Evolutionary conservation across 2,797 vertebrate genomes (phyloP).

Genomic region (Nyctalus aviator): DNA sequence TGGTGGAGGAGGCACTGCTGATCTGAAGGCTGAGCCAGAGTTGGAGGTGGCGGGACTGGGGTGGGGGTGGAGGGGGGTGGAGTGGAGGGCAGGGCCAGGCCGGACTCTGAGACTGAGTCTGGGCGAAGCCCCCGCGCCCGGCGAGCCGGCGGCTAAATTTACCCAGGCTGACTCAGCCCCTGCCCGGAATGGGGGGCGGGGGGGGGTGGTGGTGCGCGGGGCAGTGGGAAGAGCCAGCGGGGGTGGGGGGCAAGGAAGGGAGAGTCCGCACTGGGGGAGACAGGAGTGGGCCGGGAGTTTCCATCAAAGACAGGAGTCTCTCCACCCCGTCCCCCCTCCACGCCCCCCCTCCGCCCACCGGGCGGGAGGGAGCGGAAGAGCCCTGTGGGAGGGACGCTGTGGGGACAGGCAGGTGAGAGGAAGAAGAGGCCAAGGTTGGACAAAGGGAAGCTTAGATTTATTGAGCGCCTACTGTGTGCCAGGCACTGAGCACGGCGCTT

Average conservation of each 20-base stretch:
- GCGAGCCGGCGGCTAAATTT: constrained; percentile 74
- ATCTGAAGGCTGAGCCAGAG: background rate
- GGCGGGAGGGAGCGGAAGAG: background rate
- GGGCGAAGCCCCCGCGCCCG: constrained; percentile 71
- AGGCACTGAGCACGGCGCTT: constrained; percentile 69
- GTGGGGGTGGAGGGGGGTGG: background rate
- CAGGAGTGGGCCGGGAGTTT: constrained; percentile 38
- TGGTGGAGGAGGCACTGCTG: background rate
- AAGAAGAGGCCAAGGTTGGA: background rate
- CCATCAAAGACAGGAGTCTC: constrained; percentile 32
- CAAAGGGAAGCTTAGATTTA: constrained; percentile 79
- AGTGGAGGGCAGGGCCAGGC: background rate
- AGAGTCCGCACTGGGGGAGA: constrained; percentile 14
- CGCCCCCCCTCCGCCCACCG: no score
- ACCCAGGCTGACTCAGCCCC: constrained; percentile 79
- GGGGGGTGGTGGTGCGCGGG: background rate
- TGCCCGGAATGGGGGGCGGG: constrained; percentile 76
- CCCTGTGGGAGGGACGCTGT: background rate
- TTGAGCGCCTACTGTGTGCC: constrained; percentile 75
- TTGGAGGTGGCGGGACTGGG: background rate
- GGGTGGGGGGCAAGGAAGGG: constrained; percentile 28
- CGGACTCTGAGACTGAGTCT: constrained; percentile 59
- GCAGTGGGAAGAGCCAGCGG: constrained; percentile 55
- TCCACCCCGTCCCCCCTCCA: no score
- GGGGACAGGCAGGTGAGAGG: background rate